Percentiles rank a stretch among this genome's conserved stretches.
Evolutionary conservation across 1,140 invertebrate species (phyloP).

Genomic region (Nephila pilipes): DNA sequence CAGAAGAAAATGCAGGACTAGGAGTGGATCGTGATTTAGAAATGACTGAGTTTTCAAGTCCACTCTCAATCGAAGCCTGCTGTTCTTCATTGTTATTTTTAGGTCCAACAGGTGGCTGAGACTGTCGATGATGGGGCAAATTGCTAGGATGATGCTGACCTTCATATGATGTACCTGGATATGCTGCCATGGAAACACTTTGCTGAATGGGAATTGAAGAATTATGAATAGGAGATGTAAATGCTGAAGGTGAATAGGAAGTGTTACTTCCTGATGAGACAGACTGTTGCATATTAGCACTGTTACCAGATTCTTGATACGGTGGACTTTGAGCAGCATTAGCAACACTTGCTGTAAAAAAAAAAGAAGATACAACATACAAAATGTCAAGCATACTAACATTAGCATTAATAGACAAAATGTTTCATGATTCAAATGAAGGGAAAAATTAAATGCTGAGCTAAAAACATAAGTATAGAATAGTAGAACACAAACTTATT

Average conservation of each 20-base stretch:
- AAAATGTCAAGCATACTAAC: background rate
- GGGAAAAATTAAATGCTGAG: no score
- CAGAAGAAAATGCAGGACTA: constrained; percentile 66
- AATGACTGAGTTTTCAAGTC: constrained; percentile 43
- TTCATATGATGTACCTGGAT: constrained; percentile 66
- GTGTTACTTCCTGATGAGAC: constrained; percentile 54
- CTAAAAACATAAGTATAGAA: no score
- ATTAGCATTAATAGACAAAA: no score
- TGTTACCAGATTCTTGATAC: constrained; percentile 57
- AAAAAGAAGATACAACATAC: background rate
- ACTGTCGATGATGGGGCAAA: constrained; percentile 27
- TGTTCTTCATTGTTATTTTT: constrained; percentile 28
- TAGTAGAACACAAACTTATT: no score
- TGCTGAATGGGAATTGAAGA: constrained; percentile 39
- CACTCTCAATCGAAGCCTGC: constrained; percentile 29
- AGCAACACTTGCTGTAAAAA: constrained; percentile 16
- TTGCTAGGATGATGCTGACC: constrained; percentile 25
- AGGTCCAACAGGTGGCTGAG: constrained; percentile 6
- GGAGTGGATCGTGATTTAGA: constrained; percentile 66
- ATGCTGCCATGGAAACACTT: constrained; percentile 49
- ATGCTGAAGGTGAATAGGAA: constrained; percentile 63
- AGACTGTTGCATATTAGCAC: background rate
- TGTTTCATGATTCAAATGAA: no score
- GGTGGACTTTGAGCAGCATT: constrained; percentile 63
- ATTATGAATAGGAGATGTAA: constrained; percentile 69